Percentiles rank a stretch among this genome's conserved stretches.
Conservation (phyloP, 2,797 vertebrate species). For the Euthynnus affinis region DNA sequence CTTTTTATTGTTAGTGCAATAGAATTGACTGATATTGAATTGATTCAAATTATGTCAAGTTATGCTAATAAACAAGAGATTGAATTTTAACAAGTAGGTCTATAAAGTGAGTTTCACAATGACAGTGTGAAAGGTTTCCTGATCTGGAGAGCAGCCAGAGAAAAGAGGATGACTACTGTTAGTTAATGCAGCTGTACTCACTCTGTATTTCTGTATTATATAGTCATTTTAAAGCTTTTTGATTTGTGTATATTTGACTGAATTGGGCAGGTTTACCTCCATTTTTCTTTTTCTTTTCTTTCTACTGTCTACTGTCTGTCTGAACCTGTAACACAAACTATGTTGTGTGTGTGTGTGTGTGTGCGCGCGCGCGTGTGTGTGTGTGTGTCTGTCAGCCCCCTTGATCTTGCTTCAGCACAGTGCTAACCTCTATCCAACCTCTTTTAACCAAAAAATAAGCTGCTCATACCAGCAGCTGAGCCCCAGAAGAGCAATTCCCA, state of each 20-base stretch:
- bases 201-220: not conserved
- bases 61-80: conserved; percentile 1
- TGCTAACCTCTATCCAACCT: conserved; percentile 26
- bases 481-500: conserved; percentile 23
- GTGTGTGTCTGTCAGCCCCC: not conserved
- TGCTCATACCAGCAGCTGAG: conserved; percentile 26
- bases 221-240: not conserved
- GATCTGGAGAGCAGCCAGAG: not conserved
- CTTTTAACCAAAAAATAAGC: conserved; percentile 43
- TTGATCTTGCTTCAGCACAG: conserved; percentile 32
- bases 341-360: not conserved
- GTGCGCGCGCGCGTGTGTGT: not conserved
- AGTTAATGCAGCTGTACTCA: not conserved
- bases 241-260: too few relatives aligned
- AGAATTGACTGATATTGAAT: conserved; percentile 8
- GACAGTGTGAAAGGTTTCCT: not conserved
- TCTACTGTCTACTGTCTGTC: not conserved
- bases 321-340: not conserved
- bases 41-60: not conserved
- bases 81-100: conserved; percentile 11
- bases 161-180: not conserved
- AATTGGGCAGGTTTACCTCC: too few relatives aligned
- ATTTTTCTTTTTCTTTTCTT: not conserved
- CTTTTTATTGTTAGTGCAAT: conserved; percentile 14
- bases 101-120: not conserved